These are phyloP conservation scores for Drosophila nigromelanica DNA, from an alignment of 1,140 invertebrate genomes.

Conservation along the genomic window DNA sequence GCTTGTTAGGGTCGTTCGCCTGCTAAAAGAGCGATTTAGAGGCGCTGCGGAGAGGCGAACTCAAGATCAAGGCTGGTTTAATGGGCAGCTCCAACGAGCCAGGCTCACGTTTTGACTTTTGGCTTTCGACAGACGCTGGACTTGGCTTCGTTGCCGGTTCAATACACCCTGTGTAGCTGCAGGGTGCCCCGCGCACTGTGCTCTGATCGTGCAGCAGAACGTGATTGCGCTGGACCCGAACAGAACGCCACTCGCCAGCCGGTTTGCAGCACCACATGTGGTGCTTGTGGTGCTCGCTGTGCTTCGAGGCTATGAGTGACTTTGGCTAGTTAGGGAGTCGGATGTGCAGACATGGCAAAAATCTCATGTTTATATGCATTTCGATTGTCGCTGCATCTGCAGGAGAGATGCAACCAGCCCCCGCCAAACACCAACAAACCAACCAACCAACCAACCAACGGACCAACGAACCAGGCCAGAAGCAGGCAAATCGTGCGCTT, in stretches of 20 bases:
- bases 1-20: conserved; percentile 75
- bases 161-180: conserved; percentile 77
- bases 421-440: no score
- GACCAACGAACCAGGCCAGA: neutral
- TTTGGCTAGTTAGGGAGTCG: conserved; percentile 72
- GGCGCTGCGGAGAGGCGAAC: conserved; percentile 19
- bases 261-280: conserved; percentile 71
- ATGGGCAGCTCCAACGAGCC: conserved; percentile 23
- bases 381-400: conserved; percentile 40
- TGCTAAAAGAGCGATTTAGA: conserved; percentile 79
- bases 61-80: conserved; percentile 54
- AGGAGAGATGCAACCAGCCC: conserved; percentile 14
- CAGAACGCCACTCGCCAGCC: conserved; percentile 36
- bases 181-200: conserved; percentile 56
- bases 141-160: conserved; percentile 60
- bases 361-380: conserved; percentile 82
- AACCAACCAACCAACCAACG: no score
- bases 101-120: conserved; percentile 83
- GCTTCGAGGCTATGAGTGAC: conserved; percentile 66
- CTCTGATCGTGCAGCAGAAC: conserved; percentile 44
- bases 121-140: no score
- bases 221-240: conserved; percentile 25
- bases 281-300: conserved; percentile 32
- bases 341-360: conserved; percentile 59
- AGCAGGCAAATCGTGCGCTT: conserved; percentile 70